Conservation (phyloP, 2,797 vertebrate genomes). For the Taenioides sp. region DNA sequence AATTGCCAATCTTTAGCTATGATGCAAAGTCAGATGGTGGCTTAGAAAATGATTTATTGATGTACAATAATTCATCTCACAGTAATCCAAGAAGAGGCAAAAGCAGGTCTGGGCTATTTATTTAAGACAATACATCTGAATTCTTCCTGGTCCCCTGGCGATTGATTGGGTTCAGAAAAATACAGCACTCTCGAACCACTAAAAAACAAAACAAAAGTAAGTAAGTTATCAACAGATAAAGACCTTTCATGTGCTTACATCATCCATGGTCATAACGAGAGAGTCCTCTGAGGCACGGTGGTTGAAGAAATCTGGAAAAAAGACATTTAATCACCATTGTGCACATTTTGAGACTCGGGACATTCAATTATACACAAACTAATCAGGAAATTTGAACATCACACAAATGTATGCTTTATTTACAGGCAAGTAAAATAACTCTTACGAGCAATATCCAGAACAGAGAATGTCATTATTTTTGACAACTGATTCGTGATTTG, state of each 20-base stretch:
- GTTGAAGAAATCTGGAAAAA: conserved; percentile 27
- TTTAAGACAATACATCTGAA: neutral
- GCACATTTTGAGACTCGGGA: neutral
- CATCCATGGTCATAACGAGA: conserved; percentile 24
- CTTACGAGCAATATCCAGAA: too few species aligned
- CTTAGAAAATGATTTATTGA: neutral
- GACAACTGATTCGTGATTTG: neutral
- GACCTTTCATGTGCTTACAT: conserved; percentile 13
- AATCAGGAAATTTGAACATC: neutral
- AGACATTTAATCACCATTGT: neutral
- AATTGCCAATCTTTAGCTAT: neutral
- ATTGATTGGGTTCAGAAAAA: neutral
- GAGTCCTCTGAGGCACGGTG: conserved; percentile 22
- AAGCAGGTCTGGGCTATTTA: conserved; percentile 1
- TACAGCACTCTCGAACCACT: neutral
- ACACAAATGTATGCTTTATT: neutral
- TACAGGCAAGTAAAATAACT: too few species aligned
- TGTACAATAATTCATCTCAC: neutral
- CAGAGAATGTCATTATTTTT: neutral
- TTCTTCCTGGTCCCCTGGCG: neutral
- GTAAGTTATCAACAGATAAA: neutral
- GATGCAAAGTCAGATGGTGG: neutral
- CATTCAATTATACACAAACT: neutral
- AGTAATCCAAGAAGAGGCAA: neutral
- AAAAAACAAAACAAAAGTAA: neutral